Conservation (phyloP, 2,888 invertebrate species). For the Acleris laterana region DNA sequence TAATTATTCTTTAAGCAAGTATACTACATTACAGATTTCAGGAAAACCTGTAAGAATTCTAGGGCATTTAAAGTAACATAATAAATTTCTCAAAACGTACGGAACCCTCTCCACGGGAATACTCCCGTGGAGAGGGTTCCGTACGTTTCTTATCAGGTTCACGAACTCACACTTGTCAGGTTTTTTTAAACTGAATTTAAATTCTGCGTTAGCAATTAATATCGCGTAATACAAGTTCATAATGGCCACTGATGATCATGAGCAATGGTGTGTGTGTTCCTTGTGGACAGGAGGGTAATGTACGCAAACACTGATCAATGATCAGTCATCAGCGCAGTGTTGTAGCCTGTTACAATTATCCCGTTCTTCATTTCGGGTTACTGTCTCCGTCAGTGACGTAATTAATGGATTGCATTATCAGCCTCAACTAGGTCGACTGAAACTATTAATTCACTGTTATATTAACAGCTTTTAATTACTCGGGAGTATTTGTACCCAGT, state of each 20-base stretch:
- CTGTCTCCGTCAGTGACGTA: constrained; percentile 26
- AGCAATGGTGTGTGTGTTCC: constrained; percentile 17
- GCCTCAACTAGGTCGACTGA: constrained; percentile 3
- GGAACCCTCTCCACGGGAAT: no score
- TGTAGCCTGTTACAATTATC: constrained; percentile 30
- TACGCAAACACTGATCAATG: constrained; percentile 34
- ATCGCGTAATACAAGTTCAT: neutral
- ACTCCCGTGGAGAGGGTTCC: no score
- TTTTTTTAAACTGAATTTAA: no score
- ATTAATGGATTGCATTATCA: constrained; percentile 27
- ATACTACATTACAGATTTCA: no score
- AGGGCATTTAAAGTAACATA: no score
- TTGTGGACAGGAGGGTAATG: constrained; percentile 11
- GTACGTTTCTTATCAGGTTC: no score
- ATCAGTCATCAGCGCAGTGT: constrained; percentile 23
- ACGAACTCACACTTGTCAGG: no score
- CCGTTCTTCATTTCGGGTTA: constrained; percentile 20
- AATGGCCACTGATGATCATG: constrained; percentile 8
- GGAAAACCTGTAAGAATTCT: no score
- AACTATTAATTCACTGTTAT: constrained; percentile 6
- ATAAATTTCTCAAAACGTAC: no score
- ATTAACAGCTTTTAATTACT: no score
- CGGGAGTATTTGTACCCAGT: neutral
- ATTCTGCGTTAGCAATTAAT: neutral
- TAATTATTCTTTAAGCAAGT: no score